Conservation (phyloP, 2,113 vertebrate species). For the Oxygymnocypris stewartii region DNA sequence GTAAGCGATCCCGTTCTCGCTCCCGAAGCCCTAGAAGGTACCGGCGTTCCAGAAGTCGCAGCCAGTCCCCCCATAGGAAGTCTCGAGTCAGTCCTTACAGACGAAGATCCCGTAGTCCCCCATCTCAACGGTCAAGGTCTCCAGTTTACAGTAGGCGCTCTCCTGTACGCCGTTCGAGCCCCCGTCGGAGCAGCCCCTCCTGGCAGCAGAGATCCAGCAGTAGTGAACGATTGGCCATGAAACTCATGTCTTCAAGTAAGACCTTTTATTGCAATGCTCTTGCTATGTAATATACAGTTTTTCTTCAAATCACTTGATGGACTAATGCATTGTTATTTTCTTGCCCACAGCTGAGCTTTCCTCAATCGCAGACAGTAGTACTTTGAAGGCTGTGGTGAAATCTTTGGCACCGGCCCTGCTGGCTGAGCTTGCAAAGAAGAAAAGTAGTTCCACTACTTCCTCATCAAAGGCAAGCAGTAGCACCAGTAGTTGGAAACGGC, state of each 20-base stretch:
- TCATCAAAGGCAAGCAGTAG: slow-evolving; percentile 35
- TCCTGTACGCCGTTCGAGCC: slow-evolving; percentile 48
- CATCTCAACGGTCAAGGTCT: slow-evolving; percentile 39
- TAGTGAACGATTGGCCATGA: slow-evolving; percentile 66
- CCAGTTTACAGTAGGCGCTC: slow-evolving; percentile 50
- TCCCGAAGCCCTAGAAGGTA: slow-evolving; percentile 52
- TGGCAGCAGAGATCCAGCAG: slow-evolving; percentile 67
- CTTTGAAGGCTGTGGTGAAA: slow-evolving; percentile 55
- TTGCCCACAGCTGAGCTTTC: slow-evolving; percentile 27
- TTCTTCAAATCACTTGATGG: background rate
- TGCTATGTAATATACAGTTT: background rate
- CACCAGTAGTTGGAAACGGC: slow-evolving; percentile 21
- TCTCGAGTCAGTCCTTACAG: slow-evolving; percentile 57
- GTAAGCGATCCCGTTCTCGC: slow-evolving; percentile 55
- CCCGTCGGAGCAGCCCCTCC: slow-evolving; percentile 57
- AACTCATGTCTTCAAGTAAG: slow-evolving; percentile 76
- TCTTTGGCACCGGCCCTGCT: slow-evolving; percentile 57
- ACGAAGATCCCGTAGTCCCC: slow-evolving; percentile 59
- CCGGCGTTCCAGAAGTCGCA: slow-evolving; percentile 40
- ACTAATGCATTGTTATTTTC: background rate
- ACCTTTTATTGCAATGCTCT: background rate
- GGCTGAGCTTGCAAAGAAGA: slow-evolving; percentile 56
- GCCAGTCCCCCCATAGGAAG: slow-evolving; percentile 60
- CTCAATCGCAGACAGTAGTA: slow-evolving; percentile 49
- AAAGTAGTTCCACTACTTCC: slow-evolving; percentile 26